Evolutionary conservation across 92 coral and sea anemone species (phyloP), one percentile per base, ranked within the genome.

Genomic region (Parazoanthus darwini): DNA sequence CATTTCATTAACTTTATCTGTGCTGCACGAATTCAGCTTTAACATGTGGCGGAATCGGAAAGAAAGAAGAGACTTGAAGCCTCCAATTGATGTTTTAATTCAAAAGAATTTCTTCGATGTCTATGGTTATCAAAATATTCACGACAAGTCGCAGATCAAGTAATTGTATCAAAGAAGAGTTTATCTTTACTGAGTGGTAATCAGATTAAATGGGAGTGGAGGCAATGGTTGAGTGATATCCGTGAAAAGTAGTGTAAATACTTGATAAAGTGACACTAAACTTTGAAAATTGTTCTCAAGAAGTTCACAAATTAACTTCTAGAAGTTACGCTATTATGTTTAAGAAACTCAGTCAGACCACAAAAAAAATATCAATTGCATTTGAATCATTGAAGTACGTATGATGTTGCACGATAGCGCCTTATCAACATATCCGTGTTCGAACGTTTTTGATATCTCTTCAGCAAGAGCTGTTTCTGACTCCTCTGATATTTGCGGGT

Each of bases 401-500:
- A 14, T 14, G 79, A 72, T 26, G 44, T 56, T 48, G 79, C 79
- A 71, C 25, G 87, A 84, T 84, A 84, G 50, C 75, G 29, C 43
- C 65, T 84, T 84, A 84, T 84, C 87, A 18, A 79, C 23, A 26
- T 26, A 84, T 84, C 87, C 42, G 59, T 84, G 58, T 72, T 72
- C 25, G 67, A 84, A 71, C 67, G 9, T 15, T 71, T 29, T 43
- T 56, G 87, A 48, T 84, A 84, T 84, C 87, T 46, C 68, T 84
- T 70, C 65, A 84, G 79, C 63, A 56, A 54, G 23, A 78, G 87
- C 42, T 29, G 67, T 43, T 84, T 42, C 79, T 44, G 87, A 70
- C 63, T 84, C 42, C 78, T 71, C 48, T 84, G 87, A 71, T 84
- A 84, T 84, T 84, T 84, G 87, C 87, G 87, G 87, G 87, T 84